Evolutionary conservation across 2,797 vertebrate genomes (phyloP).

Genomic region (Pangasius macronema): DNA sequence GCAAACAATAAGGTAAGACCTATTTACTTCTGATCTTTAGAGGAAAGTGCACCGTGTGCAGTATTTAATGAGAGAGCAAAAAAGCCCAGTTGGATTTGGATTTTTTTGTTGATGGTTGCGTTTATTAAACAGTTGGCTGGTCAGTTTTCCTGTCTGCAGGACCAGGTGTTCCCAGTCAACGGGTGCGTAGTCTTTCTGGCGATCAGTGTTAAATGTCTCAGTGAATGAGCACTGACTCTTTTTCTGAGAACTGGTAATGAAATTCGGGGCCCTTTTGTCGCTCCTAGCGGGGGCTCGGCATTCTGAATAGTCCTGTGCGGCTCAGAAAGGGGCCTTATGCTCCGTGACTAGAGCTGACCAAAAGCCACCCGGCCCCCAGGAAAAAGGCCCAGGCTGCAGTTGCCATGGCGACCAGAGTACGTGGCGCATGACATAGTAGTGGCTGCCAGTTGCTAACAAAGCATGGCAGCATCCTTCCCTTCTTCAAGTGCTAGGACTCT

Average conservation of each 20-base stretch:
- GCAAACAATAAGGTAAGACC: slow-evolving; percentile 55
- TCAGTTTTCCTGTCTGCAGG: slow-evolving; percentile 32
- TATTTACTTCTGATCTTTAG: slow-evolving; percentile 31
- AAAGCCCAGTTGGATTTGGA: background rate
- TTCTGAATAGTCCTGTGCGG: slow-evolving; percentile 44
- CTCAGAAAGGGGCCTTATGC: slow-evolving; percentile 51
- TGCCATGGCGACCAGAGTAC: slow-evolving; percentile 74
- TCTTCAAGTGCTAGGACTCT: slow-evolving; percentile 53
- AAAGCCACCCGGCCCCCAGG: slow-evolving; percentile 68
- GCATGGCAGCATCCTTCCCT: slow-evolving; percentile 60
- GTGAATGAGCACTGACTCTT: slow-evolving; percentile 55
- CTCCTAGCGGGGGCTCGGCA: slow-evolving; percentile 39
- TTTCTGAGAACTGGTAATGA: slow-evolving; percentile 56
- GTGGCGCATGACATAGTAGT: slow-evolving; percentile 70
- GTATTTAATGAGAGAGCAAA: slow-evolving; percentile 11
- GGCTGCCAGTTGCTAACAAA: slow-evolving; percentile 65
- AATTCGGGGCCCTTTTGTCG: slow-evolving; percentile 55
- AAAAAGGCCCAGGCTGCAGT: slow-evolving; percentile 67
- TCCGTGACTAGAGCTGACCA: slow-evolving; percentile 60
- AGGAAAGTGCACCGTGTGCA: slow-evolving; percentile 47
- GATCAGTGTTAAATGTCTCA: slow-evolving; percentile 49
- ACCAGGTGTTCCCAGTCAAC: slow-evolving; percentile 57
- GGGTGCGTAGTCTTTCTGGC: slow-evolving; percentile 31
- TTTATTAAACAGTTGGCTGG: slow-evolving; percentile 1
- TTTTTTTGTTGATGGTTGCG: background rate